A percentile compares a stretch with the other conserved stretches of the same genome.
Evolutionary conservation across 2,888 invertebrate species (phyloP).

Genomic region (Perdita meconis): DNA sequence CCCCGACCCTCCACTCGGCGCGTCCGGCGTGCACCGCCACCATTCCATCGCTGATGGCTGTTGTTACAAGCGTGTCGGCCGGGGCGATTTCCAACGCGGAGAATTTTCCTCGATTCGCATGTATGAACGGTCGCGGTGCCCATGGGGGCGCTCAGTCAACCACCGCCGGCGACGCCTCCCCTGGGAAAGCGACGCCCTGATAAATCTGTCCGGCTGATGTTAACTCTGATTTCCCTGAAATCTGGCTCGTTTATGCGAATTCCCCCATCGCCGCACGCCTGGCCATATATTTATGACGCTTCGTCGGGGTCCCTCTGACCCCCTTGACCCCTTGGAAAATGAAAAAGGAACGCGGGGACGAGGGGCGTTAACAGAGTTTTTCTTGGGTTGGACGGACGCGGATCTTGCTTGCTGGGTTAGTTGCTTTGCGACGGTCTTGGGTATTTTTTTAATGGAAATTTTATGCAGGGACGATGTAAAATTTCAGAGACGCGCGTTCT

Average conservation of each 20-base stretch:
- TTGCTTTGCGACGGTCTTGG: too few species aligned
- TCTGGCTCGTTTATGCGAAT: constrained; percentile 46
- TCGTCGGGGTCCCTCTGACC: background rate
- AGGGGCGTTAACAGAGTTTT: too few species aligned
- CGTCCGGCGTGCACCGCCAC: background rate
- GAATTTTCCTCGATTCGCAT: constrained; percentile 82
- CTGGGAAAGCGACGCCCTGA: constrained; percentile 70
- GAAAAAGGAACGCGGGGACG: background rate
- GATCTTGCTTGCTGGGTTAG: too few species aligned
- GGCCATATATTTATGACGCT: background rate
- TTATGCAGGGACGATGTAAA: too few species aligned
- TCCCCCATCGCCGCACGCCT: background rate
- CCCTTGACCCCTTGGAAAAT: background rate
- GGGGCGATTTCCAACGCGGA: constrained; percentile 68
- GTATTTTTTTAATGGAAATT: too few species aligned
- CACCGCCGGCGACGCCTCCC: constrained; percentile 73
- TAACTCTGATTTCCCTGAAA: constrained; percentile 77
- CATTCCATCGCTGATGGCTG: constrained; percentile 72
- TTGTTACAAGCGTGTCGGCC: constrained; percentile 69
- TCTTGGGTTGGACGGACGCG: too few species aligned
- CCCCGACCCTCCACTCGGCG: constrained; percentile 5
- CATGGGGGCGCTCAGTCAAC: constrained; percentile 80
- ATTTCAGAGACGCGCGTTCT: too few species aligned
- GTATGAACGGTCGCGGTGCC: constrained; percentile 79
- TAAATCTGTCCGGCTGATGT: constrained; percentile 81